Evolutionary conservation across 2,113 vertebrate genomes (phyloP).

Genomic region (Mobula hypostoma): DNA sequence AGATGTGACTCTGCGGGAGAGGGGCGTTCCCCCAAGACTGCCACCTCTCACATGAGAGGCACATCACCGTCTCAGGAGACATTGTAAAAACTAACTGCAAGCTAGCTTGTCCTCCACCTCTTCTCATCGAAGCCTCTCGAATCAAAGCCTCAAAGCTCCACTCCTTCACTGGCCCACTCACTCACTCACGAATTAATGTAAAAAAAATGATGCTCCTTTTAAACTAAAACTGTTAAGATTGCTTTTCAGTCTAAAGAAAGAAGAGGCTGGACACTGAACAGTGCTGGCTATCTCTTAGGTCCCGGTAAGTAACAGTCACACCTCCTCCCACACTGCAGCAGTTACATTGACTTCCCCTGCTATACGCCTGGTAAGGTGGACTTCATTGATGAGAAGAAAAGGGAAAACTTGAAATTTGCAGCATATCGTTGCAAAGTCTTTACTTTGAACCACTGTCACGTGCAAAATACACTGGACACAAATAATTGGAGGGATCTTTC

Average conservation of each 20-base stretch:
- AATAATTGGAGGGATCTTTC: too few species aligned
- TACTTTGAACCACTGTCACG: background rate
- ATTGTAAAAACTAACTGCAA: too few species aligned
- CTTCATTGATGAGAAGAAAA: background rate
- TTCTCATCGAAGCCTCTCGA: too few species aligned
- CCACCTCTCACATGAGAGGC: too few species aligned
- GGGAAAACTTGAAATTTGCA: background rate
- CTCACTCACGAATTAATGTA: background rate
- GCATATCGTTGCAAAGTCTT: background rate
- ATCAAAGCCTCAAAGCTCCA: too few species aligned
- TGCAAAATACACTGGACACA: too few species aligned
- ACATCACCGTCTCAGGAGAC: too few species aligned
- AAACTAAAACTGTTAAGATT: background rate
- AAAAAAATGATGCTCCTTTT: background rate
- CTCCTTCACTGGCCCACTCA: too few species aligned
- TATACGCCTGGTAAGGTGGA: background rate
- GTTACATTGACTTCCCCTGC: background rate
- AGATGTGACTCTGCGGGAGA: too few species aligned
- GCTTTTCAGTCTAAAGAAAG: slow-evolving; percentile 49
- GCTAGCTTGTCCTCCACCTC: too few species aligned
- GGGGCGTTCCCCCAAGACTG: too few species aligned
- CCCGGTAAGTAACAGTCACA: slow-evolving; percentile 48
- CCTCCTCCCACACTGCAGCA: background rate
- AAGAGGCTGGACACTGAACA: slow-evolving; percentile 56
- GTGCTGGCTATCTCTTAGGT: slow-evolving; percentile 54